Evolutionary conservation across 92 coral and sea anemone species (phyloP), one percentile per base, ranked within the genome.

Genomic region (Zoanthus solanderi): DNA sequence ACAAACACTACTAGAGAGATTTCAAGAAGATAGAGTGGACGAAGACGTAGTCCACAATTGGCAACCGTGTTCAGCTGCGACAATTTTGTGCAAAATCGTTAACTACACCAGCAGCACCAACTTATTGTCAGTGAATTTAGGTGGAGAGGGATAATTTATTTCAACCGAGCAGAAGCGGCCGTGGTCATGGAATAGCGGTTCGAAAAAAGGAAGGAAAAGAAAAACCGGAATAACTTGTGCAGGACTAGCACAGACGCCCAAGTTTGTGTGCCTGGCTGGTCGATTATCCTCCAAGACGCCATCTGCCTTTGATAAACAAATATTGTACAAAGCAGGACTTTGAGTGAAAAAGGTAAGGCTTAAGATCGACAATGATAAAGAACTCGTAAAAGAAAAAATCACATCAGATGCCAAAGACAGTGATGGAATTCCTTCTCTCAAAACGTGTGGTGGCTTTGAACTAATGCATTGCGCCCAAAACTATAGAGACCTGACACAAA

Each of bases 301-400:
- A 37, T 75, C 89, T 63, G 50, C 88, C 17, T 4, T 72, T 48
- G 88, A 84, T 44, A 84, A 84, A 53, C 88, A 84, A 68, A 79
- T 87, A 37, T 77, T 87, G 74, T 87, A 78, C 78, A 87, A 87
- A 72, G 90, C 90, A 34, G 90, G 87, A 44, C 90, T 87, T 61
- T 78, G 79, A 58, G 32, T 72, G 68, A 88, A 88, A 80, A 88
- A 88, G 79, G 82, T 88, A 74, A 88, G 82, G 83, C 60, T 82
- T 34, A 75, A 88, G 34, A 54, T 81, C 23, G 87, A 88, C 11
- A 73, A 88, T 88, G 90, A 88, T 71, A 87, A 88, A 88, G 52
- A 47, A 29, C 50, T 83, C 34, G 84, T 87, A n/a, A 76, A 34
- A 17, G 48, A 71, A 54, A 87, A 88, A 72, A 82, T 88, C 68